Evolutionary conservation across 2,797 vertebrate genomes (phyloP).

Genomic region (Taenioides sp.): DNA sequence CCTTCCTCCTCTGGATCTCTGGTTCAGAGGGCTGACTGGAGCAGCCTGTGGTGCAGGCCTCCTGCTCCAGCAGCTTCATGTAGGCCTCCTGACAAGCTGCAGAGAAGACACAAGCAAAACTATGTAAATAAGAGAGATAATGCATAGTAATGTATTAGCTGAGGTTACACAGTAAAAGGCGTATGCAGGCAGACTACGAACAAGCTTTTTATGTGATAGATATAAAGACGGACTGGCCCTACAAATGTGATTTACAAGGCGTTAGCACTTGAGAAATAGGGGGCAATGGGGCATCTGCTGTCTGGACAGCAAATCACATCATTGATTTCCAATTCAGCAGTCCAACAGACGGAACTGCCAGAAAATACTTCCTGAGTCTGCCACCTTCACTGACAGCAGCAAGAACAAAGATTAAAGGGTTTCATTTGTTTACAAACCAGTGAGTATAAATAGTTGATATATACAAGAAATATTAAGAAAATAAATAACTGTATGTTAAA

Average conservation of each 20-base stretch:
- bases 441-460: neutral
- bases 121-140: slow-evolving; percentile 13
- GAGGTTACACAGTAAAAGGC: neutral
- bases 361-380: slow-evolving; percentile 31
- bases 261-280: slow-evolving; percentile 15
- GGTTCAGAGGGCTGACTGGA: slow-evolving; percentile 84
- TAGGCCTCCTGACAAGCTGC: slow-evolving; percentile 94
- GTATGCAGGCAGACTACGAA: slow-evolving; percentile 14
- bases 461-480: neutral
- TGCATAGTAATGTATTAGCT: neutral
- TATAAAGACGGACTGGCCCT: slow-evolving; percentile 23
- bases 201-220: slow-evolving; percentile 22
- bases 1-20: slow-evolving; percentile 86
- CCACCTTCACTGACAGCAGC: slow-evolving; percentile 17
- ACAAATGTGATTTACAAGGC: slow-evolving; percentile 1
- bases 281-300: slow-evolving; percentile 40
- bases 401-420: slow-evolving; percentile 5
- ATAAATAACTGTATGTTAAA: neutral
- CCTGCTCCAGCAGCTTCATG: slow-evolving; percentile 82
- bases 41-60: slow-evolving; percentile 88
- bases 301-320: slow-evolving; percentile 54
- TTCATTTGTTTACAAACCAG: neutral
- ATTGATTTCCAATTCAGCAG: slow-evolving; percentile 69
- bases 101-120: slow-evolving; percentile 12
- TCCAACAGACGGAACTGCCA: slow-evolving; percentile 36